phyloP scores from a whole-genome alignment of 23 tunicate species.

The Styela plicata region DNA sequence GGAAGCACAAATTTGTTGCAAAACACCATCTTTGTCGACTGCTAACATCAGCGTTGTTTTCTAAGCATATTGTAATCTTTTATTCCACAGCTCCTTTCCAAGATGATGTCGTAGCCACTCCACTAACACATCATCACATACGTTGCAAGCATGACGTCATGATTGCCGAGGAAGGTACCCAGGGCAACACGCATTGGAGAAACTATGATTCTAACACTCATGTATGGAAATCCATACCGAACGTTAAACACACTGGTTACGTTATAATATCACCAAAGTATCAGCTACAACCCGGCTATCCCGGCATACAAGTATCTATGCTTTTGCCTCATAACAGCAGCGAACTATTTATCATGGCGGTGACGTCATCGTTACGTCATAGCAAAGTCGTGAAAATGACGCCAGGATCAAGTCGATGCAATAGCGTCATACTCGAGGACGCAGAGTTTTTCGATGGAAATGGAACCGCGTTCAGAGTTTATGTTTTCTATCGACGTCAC shows the following conservation, averaged over 20 bases:
- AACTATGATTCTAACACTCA: background rate
- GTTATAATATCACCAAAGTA: constrained; percentile 20
- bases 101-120: background rate
- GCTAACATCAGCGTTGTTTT: no score
- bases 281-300: background rate
- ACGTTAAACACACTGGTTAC: constrained; percentile 3
- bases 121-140: background rate
- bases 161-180: background rate
- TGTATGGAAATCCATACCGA: constrained; percentile 2
- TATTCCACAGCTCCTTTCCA: background rate
- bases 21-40: no score
- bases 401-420: background rate
- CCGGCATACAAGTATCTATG: constrained; percentile 19
- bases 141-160: constrained; percentile 21
- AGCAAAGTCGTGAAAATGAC: background rate
- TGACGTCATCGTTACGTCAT: constrained; percentile 1
- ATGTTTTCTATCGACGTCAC: constrained; percentile 4
- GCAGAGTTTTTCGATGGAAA: constrained; percentile 2
- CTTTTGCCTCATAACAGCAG: constrained; percentile 19
- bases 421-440: constrained; percentile 24
- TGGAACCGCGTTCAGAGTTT: background rate
- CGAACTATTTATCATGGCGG: constrained; percentile 13
- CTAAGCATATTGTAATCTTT: no score
- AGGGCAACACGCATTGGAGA: constrained; percentile 8
- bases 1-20: no score